Evolutionary conservation across 2,888 invertebrate genomes (phyloP), one percentile per base, ranked within the genome.

Genomic region (Ctena decussata): DNA sequence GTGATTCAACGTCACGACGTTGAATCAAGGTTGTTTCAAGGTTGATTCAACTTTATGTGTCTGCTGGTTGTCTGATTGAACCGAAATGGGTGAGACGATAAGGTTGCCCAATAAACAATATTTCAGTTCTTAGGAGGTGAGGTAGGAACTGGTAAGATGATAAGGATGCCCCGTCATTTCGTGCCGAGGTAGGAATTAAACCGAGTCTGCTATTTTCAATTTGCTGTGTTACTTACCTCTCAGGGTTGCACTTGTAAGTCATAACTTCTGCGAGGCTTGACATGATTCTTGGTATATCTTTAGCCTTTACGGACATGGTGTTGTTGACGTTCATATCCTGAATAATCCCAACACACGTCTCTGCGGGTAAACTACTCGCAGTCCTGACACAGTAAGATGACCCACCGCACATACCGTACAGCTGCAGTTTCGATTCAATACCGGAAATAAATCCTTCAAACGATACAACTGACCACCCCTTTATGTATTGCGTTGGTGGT

Each of bases 371-470:
- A 60, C 75, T 81, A n/a, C 60, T 60, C 27, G 49, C 76, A 1
- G 77, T 72, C 6, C 81, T 46, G 0, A 78, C 57, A 44, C 77
- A 77, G 69, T 84, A 86, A 2, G 76, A 18, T n/a, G n/a, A n/a
- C n/a, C n/a, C n/a, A 35, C 39, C 41, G 30, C 30, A 44, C 5
- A 78, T 2, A 32, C 39, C 39, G 60, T 77, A 71, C 39, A 86
- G 71, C 73, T 84, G 84, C 24, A 86, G 49, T 46, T 75, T 80
- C 8, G 71, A 78, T 35, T 86, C 86, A 0, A 84, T 86, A 6
- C 72, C 71, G 0, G 71, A 71, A 18, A 84, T 35, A 32, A 84
- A 46, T 0, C 81, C 83, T 46, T 86, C 81, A 78, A 81, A 84
- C 0, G 80, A 57, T 18, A 83, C 72, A 18, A 46, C 18, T 6